Percentiles rank a stretch among this genome's conserved stretches.
Evolutionary conservation across 2,888 invertebrate species (phyloP).

Genomic region (Cantharis rustica): DNA sequence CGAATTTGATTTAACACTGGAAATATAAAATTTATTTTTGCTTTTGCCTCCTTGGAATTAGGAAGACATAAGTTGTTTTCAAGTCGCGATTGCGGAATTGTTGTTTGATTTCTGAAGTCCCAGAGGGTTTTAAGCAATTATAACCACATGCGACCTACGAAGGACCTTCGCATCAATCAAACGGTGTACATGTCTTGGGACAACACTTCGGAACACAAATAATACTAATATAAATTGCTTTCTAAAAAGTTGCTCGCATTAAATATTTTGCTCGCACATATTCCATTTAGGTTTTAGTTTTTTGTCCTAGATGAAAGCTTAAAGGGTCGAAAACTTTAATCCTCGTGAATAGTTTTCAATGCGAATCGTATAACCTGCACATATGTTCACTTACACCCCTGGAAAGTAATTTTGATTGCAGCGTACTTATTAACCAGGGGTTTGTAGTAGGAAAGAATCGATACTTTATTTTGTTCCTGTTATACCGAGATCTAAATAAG

Average conservation of each 20-base stretch:
- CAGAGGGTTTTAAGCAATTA: slow-evolving; percentile 53
- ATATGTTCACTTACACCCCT: slow-evolving; percentile 54
- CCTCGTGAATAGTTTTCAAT: slow-evolving; percentile 56
- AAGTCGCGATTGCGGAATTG: neutral
- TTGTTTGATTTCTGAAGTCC: slow-evolving; percentile 38
- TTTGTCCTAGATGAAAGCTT: slow-evolving; percentile 39
- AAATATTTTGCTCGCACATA: slow-evolving; percentile 37
- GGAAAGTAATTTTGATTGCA: slow-evolving; percentile 46
- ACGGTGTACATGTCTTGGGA: slow-evolving; percentile 43
- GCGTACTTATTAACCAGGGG: neutral
- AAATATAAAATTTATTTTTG: neutral
- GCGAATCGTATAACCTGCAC: slow-evolving; percentile 58
- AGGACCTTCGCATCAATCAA: slow-evolving; percentile 53
- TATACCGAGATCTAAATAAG: slow-evolving; percentile 43
- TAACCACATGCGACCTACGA: slow-evolving; percentile 57
- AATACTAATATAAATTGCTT: neutral
- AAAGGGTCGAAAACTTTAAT: slow-evolving; percentile 46
- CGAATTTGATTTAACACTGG: slow-evolving; percentile 5
- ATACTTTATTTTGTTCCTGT: slow-evolving; percentile 46
- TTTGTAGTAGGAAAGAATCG: slow-evolving; percentile 29
- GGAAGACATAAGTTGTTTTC: slow-evolving; percentile 19
- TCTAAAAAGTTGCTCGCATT: neutral
- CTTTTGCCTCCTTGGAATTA: neutral
- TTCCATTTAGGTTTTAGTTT: slow-evolving; percentile 33
- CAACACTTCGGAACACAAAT: neutral